Conservation (phyloP, 2,888 invertebrate species). For the Tachina grossa region DNA sequence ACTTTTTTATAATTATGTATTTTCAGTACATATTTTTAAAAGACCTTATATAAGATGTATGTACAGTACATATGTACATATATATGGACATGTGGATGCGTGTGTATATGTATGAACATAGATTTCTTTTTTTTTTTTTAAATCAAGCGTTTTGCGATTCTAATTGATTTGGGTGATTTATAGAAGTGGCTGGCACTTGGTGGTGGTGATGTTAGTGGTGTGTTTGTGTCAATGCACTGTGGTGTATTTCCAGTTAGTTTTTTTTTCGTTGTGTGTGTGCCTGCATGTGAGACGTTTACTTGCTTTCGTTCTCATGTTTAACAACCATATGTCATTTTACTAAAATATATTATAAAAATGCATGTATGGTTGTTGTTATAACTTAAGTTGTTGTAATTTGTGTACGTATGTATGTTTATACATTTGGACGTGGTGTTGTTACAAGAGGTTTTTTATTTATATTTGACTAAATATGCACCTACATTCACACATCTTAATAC, state of each 20-base stretch:
- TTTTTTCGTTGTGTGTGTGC: background rate
- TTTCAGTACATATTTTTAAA: slow-evolving; percentile 3
- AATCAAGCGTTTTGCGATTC: slow-evolving; percentile 27
- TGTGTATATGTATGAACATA: background rate
- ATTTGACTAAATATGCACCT: background rate
- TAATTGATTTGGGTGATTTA: slow-evolving; percentile 48
- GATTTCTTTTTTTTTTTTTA: slow-evolving; percentile 9
- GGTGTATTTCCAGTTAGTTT: slow-evolving; percentile 44
- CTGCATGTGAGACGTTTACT: slow-evolving; percentile 14
- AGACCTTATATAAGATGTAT: background rate
- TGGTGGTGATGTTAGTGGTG: slow-evolving; percentile 23
- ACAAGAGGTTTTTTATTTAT: slow-evolving; percentile 20
- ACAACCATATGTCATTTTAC: slow-evolving; percentile 64
- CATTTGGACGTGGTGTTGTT: slow-evolving; percentile 19
- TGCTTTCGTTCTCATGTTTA: slow-evolving; percentile 50
- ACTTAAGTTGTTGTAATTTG: slow-evolving; percentile 47
- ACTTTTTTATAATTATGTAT: background rate
- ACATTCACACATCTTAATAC: background rate
- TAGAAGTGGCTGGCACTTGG: background rate
- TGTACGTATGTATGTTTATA: slow-evolving; percentile 10
- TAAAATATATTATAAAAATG: slow-evolving; percentile 11
- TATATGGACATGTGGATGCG: too few species aligned
- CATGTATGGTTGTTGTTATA: slow-evolving; percentile 10
- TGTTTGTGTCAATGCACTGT: slow-evolving; percentile 34
- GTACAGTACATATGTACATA: too few species aligned